Evolutionary conservation across 2,113 vertebrate species (phyloP).

Genomic region (Nannobrachium achirus): DNA sequence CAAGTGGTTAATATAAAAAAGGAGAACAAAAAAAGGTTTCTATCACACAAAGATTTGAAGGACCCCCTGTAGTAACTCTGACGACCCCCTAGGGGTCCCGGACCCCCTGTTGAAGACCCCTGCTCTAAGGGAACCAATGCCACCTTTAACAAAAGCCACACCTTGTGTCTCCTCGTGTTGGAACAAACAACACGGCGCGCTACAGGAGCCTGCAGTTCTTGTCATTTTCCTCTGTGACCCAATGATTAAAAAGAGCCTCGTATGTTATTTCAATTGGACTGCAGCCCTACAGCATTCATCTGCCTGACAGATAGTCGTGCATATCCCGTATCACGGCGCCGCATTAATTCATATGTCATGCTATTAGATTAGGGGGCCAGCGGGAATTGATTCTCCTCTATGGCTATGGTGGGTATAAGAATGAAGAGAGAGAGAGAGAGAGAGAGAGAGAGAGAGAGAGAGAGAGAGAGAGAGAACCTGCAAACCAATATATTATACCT

Average conservation of each 20-base stretch:
- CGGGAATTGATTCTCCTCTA: slow-evolving; percentile 44
- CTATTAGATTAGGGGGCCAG: slow-evolving; percentile 65
- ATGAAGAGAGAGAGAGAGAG: slow-evolving; percentile 14
- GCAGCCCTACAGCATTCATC: slow-evolving; percentile 57
- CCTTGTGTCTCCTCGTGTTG: not conserved
- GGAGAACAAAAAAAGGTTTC: no score
- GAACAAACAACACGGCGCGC: not conserved
- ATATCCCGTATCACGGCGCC: slow-evolving; percentile 67
- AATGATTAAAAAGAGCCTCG: slow-evolving; percentile 68
- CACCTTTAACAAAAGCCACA: slow-evolving; percentile 9
- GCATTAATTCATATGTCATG: slow-evolving; percentile 73
- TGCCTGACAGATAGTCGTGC: slow-evolving; percentile 64
- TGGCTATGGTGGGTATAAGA: slow-evolving; percentile 31
- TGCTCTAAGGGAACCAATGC: not conserved
- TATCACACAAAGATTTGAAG: no score
- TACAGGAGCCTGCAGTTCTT: slow-evolving; percentile 2
- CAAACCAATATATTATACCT: slow-evolving; percentile 39
- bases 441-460: slow-evolving; percentile 15
- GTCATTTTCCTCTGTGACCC: slow-evolving; percentile 33
- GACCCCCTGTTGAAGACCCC: no score
- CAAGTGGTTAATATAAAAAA: no score
- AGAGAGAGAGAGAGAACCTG: slow-evolving; percentile 39
- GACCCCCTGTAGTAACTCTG: no score
- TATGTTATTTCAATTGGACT: slow-evolving; percentile 66
- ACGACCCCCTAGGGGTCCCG: no score